These are phyloP conservation scores for Spodoptera picta DNA, from an alignment of 2,888 invertebrate genomes.

Conservation along the genomic window DNA sequence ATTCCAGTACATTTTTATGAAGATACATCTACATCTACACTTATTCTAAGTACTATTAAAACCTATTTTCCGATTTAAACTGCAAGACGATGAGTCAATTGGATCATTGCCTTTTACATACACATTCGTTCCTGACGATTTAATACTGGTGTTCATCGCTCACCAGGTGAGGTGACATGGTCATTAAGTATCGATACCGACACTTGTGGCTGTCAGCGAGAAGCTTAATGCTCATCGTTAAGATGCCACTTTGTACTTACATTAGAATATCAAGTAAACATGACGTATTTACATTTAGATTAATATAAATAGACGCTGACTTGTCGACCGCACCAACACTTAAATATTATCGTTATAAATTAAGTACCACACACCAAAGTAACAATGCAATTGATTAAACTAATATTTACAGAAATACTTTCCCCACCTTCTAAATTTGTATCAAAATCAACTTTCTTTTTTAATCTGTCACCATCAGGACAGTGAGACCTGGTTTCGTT, in stretches of 20 bases:
- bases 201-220: slow-evolving; percentile 64
- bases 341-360: slow-evolving; percentile 32
- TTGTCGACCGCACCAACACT: slow-evolving; percentile 22
- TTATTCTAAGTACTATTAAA: too few species aligned
- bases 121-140: slow-evolving; percentile 52
- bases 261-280: slow-evolving; percentile 43
- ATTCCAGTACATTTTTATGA: too few species aligned
- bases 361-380: slow-evolving; percentile 10
- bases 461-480: slow-evolving; percentile 41
- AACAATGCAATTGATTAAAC: slow-evolving; percentile 38
- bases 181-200: slow-evolving; percentile 61
- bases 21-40: too few species aligned
- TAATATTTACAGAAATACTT: slow-evolving; percentile 29
- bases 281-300: slow-evolving; percentile 46
- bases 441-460: slow-evolving; percentile 33
- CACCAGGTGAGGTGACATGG: slow-evolving; percentile 54
- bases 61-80: too few species aligned
- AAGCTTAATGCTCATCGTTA: slow-evolving; percentile 64
- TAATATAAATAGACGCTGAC: slow-evolving; percentile 51
- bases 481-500: slow-evolving; percentile 63
- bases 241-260: slow-evolving; percentile 49
- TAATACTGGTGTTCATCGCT: slow-evolving; percentile 54
- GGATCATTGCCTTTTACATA: too few species aligned
- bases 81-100: too few species aligned
- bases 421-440: slow-evolving; percentile 33